These are phyloP conservation scores for Unio delphinus DNA, from an alignment of 2,888 invertebrate species.

Conservation along the genomic window DNA sequence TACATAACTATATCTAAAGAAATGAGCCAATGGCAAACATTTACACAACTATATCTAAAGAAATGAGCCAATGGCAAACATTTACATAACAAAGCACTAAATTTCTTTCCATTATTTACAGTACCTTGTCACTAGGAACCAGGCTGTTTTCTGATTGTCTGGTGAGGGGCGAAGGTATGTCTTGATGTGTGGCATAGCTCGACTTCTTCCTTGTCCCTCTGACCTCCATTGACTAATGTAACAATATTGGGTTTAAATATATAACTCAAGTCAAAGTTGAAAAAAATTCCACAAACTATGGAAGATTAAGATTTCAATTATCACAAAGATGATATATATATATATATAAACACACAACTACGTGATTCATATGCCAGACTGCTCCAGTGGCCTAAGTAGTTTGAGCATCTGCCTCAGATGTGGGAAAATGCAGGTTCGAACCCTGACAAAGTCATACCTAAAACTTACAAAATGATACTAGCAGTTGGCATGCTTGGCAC, in stretches of 20 bases:
- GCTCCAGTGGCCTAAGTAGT: too few relatives aligned
- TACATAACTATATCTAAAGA: too few relatives aligned
- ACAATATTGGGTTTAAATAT: not conserved
- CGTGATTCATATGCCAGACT: not conserved
- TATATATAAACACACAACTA: not conserved
- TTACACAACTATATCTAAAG: too few relatives aligned
- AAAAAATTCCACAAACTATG: not conserved
- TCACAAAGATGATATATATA: not conserved
- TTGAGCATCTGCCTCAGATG: too few relatives aligned
- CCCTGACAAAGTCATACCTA: too few relatives aligned
- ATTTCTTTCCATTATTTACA: not conserved
- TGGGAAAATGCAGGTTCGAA: too few relatives aligned
- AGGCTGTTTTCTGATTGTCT: constrained; percentile 80
- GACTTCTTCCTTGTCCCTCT: constrained; percentile 78
- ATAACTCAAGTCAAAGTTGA: not conserved
- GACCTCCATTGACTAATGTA: constrained; percentile 86
- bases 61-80: too few relatives aligned
- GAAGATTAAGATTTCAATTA: not conserved
- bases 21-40: too few relatives aligned
- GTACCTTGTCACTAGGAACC: constrained; percentile 84
- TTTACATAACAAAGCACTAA: too few relatives aligned
- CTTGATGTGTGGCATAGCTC: constrained; percentile 96
- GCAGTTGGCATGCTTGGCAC: too few relatives aligned
- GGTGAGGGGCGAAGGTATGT: constrained; percentile 84
- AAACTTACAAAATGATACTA: too few relatives aligned